Evolutionary conservation across 2,797 vertebrate species (phyloP), one percentile per base, ranked within the genome.

Genomic region (Rhynchonycteris naso): DNA sequence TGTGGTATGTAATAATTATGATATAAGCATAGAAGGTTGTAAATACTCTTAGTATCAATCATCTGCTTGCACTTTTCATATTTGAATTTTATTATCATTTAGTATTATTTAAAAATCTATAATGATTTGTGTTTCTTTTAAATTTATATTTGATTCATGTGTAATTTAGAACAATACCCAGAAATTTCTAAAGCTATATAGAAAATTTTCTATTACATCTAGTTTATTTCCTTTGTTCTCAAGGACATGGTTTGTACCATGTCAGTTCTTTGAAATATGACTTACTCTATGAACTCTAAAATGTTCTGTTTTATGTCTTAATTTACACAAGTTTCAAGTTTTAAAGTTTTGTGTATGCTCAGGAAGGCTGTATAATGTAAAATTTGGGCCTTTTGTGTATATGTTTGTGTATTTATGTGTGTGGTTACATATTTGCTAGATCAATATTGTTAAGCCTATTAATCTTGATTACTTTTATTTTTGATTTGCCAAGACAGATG

Each of bases 381-480:
- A 56, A 54, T 89, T 89, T 69, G 11, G 24, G 11, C 1, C 14
- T 30, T 65, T 30, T 74, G 1, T 43, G 47, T 33, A 65, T 56
- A 12, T 21, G 24, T 28, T 24, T 33, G 10, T 80, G 28, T 26
- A n/a, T 50, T 8, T 58, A 7, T 35, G 24, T 56, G 24, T 4
- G 47, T 54, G 22, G 52, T 54, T 63, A 28, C 22, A 78, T 93
- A 72, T 52, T 83, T 56, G 14, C 14, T 75, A 80, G 11, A 14
- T 84, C 78, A n/a, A 68, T 21, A n/a, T 85, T 85, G n/a, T 79
- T 59, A 90, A 81, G 30, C 15, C 16, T 58, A 56, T 75, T 59
- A 56, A 58, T 90, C 13, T 79, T 89, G 21, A 59, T 84, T 80
- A 65, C 76, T 92, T 86, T 76, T 81, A 85, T 24, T 65, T 84